A percentile compares a stretch with the other conserved stretches of the same genome.
phyloP scores from a whole-genome alignment of 2,113 vertebrate species.

The Zosterops hypoxanthus region DNA sequence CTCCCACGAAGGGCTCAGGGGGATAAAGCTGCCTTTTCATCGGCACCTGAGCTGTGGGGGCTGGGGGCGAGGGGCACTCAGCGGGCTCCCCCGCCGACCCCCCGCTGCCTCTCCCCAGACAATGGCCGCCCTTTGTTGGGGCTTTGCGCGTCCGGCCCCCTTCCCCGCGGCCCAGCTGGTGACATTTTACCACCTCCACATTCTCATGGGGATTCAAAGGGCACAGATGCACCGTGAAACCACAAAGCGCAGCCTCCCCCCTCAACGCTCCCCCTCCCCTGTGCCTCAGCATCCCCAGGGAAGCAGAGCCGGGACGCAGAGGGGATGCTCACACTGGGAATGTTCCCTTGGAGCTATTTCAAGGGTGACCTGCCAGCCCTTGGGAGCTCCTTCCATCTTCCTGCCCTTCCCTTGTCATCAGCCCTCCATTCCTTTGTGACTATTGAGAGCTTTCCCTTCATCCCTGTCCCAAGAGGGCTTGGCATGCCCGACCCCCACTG shows the following conservation, averaged over 20 bases:
- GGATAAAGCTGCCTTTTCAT: conserved; percentile 35
- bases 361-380: not conserved
- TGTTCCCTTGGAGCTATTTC: not conserved
- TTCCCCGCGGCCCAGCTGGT: conserved; percentile 37
- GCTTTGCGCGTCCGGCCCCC: not conserved
- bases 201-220: conserved; percentile 60
- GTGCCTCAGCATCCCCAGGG: not conserved
- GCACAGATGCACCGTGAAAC: conserved; percentile 42
- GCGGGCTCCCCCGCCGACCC: not conserved
- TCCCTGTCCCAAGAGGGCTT: not conserved
- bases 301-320: not conserved
- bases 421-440: not conserved
- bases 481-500: not conserved
- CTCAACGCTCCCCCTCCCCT: not conserved
- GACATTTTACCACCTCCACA: conserved; percentile 68
- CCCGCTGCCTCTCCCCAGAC: not conserved
- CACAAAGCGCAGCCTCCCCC: not conserved
- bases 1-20: not conserved
- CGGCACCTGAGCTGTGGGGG: conserved; percentile 7
- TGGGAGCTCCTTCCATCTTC: not conserved
- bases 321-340: not conserved
- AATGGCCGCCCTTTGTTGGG: conserved; percentile 30
- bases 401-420: not conserved
- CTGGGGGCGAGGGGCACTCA: not conserved
- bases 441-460: not conserved